These are phyloP conservation scores for Trissolcus brochymenae DNA, from an alignment of 2,888 invertebrate species.

Conservation along the genomic window DNA sequence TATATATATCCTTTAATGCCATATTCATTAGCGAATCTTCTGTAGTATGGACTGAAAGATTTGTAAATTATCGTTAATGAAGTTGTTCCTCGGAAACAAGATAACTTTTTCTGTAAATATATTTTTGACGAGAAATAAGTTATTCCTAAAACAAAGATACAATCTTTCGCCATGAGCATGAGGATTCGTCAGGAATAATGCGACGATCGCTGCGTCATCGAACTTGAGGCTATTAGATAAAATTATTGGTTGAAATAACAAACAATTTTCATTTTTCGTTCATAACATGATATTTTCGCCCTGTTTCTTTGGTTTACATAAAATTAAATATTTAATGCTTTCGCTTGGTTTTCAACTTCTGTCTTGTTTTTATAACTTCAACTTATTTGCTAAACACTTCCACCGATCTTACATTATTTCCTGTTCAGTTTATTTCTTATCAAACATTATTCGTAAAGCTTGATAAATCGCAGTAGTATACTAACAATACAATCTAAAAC, in stretches of 20 bases:
- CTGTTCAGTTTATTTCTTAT: no score
- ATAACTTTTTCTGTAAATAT: constrained; percentile 50
- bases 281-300: constrained; percentile 1
- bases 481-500: no score
- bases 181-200: constrained; percentile 28
- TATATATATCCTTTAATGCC: constrained; percentile 54
- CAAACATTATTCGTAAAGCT: not conserved
- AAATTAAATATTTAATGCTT: constrained; percentile 13
- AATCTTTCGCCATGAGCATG: constrained; percentile 16
- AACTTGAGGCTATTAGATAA: constrained; percentile 23
- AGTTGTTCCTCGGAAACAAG: constrained; percentile 51
- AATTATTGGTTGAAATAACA: constrained; percentile 24
- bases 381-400: no score
- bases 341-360: not conserved
- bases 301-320: not conserved
- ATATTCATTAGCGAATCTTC: constrained; percentile 55
- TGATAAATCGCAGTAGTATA: no score
- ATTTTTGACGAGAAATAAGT: constrained; percentile 51
- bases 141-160: constrained; percentile 45
- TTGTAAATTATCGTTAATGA: constrained; percentile 57
- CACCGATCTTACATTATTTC: no score
- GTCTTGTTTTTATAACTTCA: no score
- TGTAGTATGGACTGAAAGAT: constrained; percentile 52
- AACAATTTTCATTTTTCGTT: constrained; percentile 13
- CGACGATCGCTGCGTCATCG: constrained; percentile 35